phyloP scores from a whole-genome alignment of 2,797 vertebrate species.

The Ctenopoma multispine region DNA sequence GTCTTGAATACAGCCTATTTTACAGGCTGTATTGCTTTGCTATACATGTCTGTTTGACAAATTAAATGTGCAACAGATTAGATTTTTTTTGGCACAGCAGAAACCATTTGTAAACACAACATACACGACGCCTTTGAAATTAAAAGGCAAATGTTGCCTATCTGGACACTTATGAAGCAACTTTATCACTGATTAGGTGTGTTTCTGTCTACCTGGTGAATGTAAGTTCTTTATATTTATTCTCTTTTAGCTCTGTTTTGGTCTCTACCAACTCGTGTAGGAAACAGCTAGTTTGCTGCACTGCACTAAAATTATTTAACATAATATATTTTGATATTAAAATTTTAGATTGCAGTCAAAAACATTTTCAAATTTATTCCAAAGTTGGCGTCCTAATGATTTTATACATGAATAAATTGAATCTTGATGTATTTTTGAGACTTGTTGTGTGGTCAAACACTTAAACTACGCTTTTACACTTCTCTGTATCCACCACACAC shows the following conservation, averaged over 20 bases:
- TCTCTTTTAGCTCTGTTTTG: neutral
- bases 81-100: neutral
- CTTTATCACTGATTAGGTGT: neutral
- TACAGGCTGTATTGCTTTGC: neutral
- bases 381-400: too few species aligned
- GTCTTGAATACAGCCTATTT: neutral
- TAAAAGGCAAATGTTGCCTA: too few species aligned
- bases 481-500: too few species aligned
- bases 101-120: neutral
- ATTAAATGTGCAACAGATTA: neutral
- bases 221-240: neutral
- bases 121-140: neutral
- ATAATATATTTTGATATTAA: too few species aligned
- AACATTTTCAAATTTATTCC: too few species aligned
- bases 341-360: too few species aligned
- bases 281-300: neutral
- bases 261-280: neutral
- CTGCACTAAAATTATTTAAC: too few species aligned
- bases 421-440: too few species aligned
- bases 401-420: too few species aligned
- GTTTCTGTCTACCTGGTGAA: neutral
- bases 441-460: too few species aligned
- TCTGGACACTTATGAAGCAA: neutral
- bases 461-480: neutral
- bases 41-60: neutral